Conservation (phyloP, 1,140 invertebrate genomes). For the Drosophila bipectinata region DNA sequence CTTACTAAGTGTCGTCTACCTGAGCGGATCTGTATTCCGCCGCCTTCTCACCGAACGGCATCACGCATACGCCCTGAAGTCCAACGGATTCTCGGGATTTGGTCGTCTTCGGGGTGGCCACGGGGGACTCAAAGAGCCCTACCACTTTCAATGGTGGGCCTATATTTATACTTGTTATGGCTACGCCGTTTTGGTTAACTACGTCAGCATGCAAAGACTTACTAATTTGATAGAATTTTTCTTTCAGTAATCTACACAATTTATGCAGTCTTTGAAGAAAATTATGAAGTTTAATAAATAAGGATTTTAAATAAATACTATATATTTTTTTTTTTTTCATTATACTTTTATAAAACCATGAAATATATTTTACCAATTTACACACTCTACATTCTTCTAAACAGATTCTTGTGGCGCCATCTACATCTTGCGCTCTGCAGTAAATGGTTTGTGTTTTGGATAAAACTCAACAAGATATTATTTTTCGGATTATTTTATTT, state of each 20-base stretch:
- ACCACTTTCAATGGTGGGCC: constrained; percentile 82
- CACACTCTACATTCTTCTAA: too few relatives aligned
- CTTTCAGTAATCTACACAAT: constrained; percentile 22
- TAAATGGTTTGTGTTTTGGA: not conserved
- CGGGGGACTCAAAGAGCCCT: constrained; percentile 55
- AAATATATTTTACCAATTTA: too few relatives aligned
- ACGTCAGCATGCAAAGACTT: constrained; percentile 61
- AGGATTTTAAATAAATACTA: too few relatives aligned
- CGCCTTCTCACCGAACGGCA: constrained; percentile 65
- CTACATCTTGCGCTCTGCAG: not conserved
- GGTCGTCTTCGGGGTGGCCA: constrained; percentile 7
- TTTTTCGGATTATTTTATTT: too few relatives aligned
- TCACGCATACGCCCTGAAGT: constrained; percentile 59
- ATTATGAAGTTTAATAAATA: too few relatives aligned
- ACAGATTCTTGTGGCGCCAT: not conserved
- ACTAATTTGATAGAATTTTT: constrained; percentile 76
- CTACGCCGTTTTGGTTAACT: constrained; percentile 70
- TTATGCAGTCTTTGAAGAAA: too few relatives aligned
- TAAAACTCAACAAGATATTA: too few relatives aligned
- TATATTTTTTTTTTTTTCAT: too few relatives aligned
- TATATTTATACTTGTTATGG: constrained; percentile 77
- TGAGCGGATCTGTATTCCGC: constrained; percentile 65
- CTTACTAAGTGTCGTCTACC: constrained; percentile 74
- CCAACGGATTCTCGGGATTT: constrained; percentile 41
- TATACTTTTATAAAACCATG: too few relatives aligned